These are phyloP conservation scores for Cryptus viduatorius DNA, from an alignment of 2,888 invertebrate genomes.

Conservation along the genomic window DNA sequence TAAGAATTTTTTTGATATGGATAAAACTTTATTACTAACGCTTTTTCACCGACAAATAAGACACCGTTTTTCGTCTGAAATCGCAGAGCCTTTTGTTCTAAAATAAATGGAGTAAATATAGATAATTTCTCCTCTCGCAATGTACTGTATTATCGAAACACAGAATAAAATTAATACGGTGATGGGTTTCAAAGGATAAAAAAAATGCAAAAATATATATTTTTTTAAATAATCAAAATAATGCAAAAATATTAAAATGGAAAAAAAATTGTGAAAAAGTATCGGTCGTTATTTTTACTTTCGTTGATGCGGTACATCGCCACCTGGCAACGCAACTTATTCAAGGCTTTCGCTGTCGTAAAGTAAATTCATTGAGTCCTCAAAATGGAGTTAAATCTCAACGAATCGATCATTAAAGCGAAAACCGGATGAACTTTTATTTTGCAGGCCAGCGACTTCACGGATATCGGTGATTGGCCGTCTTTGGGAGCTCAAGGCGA, in stretches of 20 bases:
- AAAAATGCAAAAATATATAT: too few relatives aligned
- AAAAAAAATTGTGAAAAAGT: too few relatives aligned
- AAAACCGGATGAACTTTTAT: constrained; percentile 67
- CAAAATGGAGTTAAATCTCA: neutral
- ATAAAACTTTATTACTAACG: too few relatives aligned
- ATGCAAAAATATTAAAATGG: too few relatives aligned
- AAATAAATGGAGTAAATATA: neutral
- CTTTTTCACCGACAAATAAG: too few relatives aligned
- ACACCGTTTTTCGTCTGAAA: too few relatives aligned
- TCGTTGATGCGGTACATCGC: neutral
- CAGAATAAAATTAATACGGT: too few relatives aligned
- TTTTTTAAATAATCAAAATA: too few relatives aligned
- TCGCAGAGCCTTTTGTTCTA: too few relatives aligned
- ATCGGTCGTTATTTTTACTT: too few relatives aligned
- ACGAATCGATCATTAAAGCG: constrained; percentile 43
- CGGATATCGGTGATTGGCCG: constrained; percentile 97
- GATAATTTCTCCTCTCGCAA: neutral
- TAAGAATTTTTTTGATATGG: too few relatives aligned
- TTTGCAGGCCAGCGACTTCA: constrained; percentile 93
- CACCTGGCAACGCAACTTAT: neutral
- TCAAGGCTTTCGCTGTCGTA: neutral
- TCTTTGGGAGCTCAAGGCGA: constrained; percentile 90
- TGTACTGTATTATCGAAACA: neutral
- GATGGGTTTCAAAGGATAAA: too few relatives aligned
- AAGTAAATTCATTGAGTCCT: neutral